Conservation (phyloP, 2,888 invertebrate species). For the Mimachlamys varia region DNA sequence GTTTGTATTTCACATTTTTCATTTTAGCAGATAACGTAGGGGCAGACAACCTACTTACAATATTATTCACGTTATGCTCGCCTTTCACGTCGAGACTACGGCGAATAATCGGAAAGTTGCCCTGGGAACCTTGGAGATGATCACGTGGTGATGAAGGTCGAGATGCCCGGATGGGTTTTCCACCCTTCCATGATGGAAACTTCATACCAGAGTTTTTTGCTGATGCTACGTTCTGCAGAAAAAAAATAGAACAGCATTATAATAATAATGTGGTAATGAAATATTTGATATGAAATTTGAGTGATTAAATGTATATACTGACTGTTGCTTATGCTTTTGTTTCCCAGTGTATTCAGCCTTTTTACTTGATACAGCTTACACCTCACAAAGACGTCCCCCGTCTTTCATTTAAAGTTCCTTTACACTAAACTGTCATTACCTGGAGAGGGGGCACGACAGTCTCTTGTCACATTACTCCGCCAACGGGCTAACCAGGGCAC, state of each 20-base stretch:
- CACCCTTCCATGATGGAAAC: conserved; percentile 64
- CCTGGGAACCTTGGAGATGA: conserved; percentile 15
- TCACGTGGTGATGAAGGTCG: conserved; percentile 40
- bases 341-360: too few species aligned
- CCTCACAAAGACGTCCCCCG: too few species aligned
- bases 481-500: too few species aligned
- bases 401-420: too few species aligned
- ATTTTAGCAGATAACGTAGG: conserved; percentile 61
- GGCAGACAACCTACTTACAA: conserved; percentile 54
- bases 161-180: conserved; percentile 59
- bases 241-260: neutral
- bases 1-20: conserved; percentile 54
- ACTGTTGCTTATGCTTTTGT: too few species aligned
- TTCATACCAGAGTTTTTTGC: conserved; percentile 63
- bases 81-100: conserved; percentile 27
- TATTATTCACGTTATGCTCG: conserved; percentile 43
- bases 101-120: conserved; percentile 12
- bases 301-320: too few species aligned
- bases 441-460: too few species aligned
- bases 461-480: too few species aligned
- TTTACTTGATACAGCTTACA: too few species aligned
- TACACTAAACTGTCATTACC: too few species aligned
- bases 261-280: neutral
- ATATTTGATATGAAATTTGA: too few species aligned
- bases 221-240: conserved; percentile 61